These are phyloP conservation scores for Frankliniella intonsa DNA, from an alignment of 2,888 invertebrate species.

Conservation along the genomic window DNA sequence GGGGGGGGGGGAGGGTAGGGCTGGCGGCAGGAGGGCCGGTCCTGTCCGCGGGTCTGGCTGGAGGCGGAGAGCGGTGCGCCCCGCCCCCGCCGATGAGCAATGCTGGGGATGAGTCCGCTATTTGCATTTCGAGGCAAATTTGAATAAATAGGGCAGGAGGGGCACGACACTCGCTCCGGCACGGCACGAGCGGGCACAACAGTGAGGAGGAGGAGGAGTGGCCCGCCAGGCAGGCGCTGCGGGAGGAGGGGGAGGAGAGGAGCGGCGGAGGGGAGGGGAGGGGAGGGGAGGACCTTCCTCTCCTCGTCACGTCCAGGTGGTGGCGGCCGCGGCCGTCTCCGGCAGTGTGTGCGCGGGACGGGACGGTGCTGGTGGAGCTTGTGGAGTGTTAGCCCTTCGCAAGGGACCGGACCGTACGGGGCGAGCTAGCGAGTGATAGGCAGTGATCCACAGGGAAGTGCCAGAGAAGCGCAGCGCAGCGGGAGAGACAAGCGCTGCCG, in stretches of 20 bases:
- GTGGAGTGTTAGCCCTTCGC: too few relatives aligned
- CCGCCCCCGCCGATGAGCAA: neutral
- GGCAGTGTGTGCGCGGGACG: neutral
- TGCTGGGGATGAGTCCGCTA: neutral
- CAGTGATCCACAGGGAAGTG: neutral
- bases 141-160: constrained; percentile 22
- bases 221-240: neutral
- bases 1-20: neutral
- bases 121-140: neutral
- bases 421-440: neutral
- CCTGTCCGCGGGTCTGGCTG: neutral
- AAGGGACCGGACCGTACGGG: too few relatives aligned
- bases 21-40: neutral
- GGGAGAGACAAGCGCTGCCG: neutral
- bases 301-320: neutral
- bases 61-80: neutral
- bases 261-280: neutral
- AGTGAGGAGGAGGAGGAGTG: neutral
- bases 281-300: neutral
- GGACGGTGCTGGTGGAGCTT: neutral
- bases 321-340: neutral
- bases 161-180: neutral
- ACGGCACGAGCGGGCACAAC: neutral
- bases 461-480: neutral
- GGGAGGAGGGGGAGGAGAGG: neutral